Evolutionary conservation across 2,888 invertebrate species (phyloP).

Genomic region (Laothoe populi): DNA sequence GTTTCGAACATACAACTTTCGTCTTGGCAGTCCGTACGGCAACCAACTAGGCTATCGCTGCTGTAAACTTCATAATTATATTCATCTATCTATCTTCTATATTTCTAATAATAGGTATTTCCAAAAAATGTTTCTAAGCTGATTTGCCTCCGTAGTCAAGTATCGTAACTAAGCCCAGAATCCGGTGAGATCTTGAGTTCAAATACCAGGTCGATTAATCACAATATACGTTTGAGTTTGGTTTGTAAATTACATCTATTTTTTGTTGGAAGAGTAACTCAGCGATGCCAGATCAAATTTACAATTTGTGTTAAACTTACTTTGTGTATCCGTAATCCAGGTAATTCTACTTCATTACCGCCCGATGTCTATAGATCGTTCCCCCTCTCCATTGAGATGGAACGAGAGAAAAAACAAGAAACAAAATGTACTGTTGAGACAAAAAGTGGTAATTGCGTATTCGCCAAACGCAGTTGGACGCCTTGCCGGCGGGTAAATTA

Average conservation of each 20-base stretch:
- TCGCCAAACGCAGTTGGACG: constrained; percentile 62
- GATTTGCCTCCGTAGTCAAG: too few relatives aligned
- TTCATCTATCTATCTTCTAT: too few relatives aligned
- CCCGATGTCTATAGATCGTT: constrained; percentile 38
- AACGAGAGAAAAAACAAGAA: constrained; percentile 51
- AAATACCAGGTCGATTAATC: too few relatives aligned
- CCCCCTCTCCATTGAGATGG: constrained; percentile 42
- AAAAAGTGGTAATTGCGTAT: constrained; percentile 71
- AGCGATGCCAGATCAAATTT: not conserved
- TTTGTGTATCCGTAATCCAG: constrained; percentile 2
- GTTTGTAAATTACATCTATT: not conserved
- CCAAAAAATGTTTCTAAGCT: too few relatives aligned
- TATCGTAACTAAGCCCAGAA: too few relatives aligned
- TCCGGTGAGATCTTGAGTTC: too few relatives aligned
- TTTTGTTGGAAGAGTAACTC: not conserved
- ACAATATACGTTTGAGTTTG: too few relatives aligned
- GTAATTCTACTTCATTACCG: constrained; percentile 26
- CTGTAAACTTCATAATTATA: too few relatives aligned
- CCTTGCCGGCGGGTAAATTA: constrained; percentile 59
- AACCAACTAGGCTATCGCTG: too few relatives aligned
- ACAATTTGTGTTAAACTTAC: not conserved
- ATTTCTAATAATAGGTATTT: too few relatives aligned
- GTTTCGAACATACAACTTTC: too few relatives aligned
- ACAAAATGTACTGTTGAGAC: constrained; percentile 56
- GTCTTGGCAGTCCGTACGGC: too few relatives aligned